Evolutionary conservation across 2,113 vertebrate species (phyloP).

Genomic region (Poeciliopsis occidentalis): DNA sequence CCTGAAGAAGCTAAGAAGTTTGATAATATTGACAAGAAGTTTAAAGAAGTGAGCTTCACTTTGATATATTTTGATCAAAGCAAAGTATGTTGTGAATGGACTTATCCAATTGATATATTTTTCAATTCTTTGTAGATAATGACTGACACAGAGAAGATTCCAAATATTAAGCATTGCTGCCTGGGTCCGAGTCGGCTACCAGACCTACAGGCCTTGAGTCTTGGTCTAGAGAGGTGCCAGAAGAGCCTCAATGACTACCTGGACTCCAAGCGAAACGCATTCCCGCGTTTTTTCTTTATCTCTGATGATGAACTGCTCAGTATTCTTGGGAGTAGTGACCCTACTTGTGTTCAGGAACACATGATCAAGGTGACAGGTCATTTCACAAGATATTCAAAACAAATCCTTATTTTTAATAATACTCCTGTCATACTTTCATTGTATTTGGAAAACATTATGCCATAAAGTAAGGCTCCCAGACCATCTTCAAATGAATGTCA

Average conservation of each 20-base stretch:
- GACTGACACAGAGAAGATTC: constrained; percentile 83
- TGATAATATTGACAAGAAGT: constrained; percentile 86
- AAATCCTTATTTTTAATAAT: background rate
- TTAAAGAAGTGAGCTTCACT: constrained; percentile 85
- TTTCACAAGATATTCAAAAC: background rate
- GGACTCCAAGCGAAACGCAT: constrained; percentile 92
- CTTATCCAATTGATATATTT: background rate
- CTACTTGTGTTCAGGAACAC: constrained; percentile 93
- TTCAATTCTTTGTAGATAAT: constrained; percentile 84
- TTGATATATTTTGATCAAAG: background rate
- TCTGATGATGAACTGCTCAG: constrained; percentile 97
- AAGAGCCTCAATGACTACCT: constrained; percentile 95
- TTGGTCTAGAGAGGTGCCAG: constrained; percentile 91
- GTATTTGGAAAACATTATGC: background rate
- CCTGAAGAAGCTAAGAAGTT: constrained; percentile 94
- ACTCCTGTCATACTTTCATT: background rate
- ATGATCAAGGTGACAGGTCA: constrained; percentile 87
- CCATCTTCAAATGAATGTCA: background rate
- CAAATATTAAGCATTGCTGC: constrained; percentile 88
- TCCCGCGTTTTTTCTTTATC: constrained; percentile 97
- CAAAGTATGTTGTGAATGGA: background rate
- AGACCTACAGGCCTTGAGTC: constrained; percentile 86
- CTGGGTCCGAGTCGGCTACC: constrained; percentile 84
- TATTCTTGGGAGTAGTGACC: constrained; percentile 91
- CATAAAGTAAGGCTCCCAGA: background rate